These are phyloP conservation scores for Augiades crinisus DNA, from an alignment of 2,888 invertebrate genomes.

Conservation along the genomic window DNA sequence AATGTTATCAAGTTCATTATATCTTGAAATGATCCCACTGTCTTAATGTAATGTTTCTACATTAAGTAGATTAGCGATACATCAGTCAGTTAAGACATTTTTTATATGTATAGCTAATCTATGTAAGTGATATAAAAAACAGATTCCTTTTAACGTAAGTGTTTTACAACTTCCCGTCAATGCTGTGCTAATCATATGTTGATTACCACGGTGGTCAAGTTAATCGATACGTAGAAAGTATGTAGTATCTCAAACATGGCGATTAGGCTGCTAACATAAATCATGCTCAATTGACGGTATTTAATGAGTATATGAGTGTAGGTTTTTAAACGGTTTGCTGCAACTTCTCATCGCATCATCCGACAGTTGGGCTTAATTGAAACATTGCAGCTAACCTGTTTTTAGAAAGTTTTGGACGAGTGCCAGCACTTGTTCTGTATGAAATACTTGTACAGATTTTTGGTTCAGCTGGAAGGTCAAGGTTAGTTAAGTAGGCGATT, in stretches of 20 bases:
- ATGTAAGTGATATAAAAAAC: too few relatives aligned
- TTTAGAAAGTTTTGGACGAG: conserved; percentile 67
- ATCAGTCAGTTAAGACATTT: too few relatives aligned
- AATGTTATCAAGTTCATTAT: too few relatives aligned
- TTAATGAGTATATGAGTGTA: conserved; percentile 34
- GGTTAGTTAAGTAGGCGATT: conserved; percentile 45
- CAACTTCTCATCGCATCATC: conserved; percentile 37
- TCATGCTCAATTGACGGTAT: conserved; percentile 33
- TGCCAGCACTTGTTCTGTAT: conserved; percentile 61
- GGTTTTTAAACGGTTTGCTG: conserved; percentile 41
- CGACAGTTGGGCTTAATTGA: conserved; percentile 53
- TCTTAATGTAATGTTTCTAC: too few relatives aligned
- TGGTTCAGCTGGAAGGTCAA: conserved; percentile 58
- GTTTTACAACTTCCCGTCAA: too few relatives aligned
- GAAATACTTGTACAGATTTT: conserved; percentile 52
- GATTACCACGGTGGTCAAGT: too few relatives aligned
- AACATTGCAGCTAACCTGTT: conserved; percentile 61
- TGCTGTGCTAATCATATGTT: too few relatives aligned
- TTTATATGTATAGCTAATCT: too few relatives aligned
- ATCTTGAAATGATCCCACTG: too few relatives aligned
- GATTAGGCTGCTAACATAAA: conserved; percentile 31
- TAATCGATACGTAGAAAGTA: too few relatives aligned
- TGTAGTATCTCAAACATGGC: conserved; percentile 6
- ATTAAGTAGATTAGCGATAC: too few relatives aligned
- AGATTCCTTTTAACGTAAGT: too few relatives aligned